Evolutionary conservation across 53 echinoderm and acorn worm species (phyloP), one percentile per base, ranked within the genome.

Genomic region (Luidia sarsii): DNA sequence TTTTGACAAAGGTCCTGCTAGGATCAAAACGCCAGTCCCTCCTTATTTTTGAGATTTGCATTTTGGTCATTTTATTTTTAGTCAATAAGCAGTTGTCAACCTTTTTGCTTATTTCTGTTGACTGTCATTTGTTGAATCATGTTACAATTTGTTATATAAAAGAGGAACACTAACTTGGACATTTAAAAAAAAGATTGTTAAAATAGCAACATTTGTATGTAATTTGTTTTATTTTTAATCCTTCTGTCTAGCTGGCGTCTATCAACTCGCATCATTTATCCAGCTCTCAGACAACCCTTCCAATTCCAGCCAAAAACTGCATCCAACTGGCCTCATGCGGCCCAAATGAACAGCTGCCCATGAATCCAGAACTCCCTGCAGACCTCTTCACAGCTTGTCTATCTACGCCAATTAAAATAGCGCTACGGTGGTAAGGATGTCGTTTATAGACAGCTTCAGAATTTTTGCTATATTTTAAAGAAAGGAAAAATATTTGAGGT

Each of bases 331-430:
- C 96, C 25, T 90, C 96, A 0, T 95, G 96, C 56, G 88, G 93
- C 15, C 81, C 90, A 38, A 80, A 81, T 29, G 90, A 93, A 57
- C 73, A 90, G 28, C 86, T 95, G 18, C 96, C 96, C 29, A 95
- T 95, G 96, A 92, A 93, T 50, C 96, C 92, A 10, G 90, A 88
- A 80, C 83, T 95, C 46, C 96, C 96, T 15, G 92, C 96, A 18
- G 96, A 95, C 80, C 90, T 95, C 33, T 95, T 95, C 80, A 95
- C 96, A 25, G 90, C 96, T 18, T 95, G 96, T 82, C 87, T 95
- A 49, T 93, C 96, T 45, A 95, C 96, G 56, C 96, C 96, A 37
- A 95, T 95, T 60, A 95, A 95, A 87, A 95, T 95, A 50, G 96
- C 96, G 29, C 82, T 95, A 20, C 75, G 96, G 86, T 95, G 96